Base-by-base conservation (phyloP, 2,113 vertebrate species). In the Leucosticte australis region DNA sequence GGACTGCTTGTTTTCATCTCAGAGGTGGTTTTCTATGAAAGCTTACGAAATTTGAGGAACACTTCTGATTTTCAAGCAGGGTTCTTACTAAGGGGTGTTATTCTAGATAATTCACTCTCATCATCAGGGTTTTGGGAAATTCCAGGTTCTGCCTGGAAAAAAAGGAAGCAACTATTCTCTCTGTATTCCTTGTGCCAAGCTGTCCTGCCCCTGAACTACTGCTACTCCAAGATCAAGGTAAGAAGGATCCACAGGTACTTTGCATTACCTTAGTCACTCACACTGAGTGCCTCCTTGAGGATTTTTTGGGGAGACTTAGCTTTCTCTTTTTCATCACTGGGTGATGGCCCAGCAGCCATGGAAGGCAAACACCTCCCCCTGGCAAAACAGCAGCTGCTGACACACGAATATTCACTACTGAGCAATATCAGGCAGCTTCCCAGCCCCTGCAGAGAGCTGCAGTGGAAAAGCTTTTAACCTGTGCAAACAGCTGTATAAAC, bases 281-380 rank as follows among this genome's bases (percentile, higher is more conserved):
- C 62, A 46, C 0, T 11, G 62, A 69, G 27, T 46, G 14, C 52
- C 8, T 68, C 6, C 42, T 30, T 17, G 21, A 24, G 42, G 30
- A 20, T 13, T 47, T 73, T 21, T 78, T 0, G 0, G 11, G 27
- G 4, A 62, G 3, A 52, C 3, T 4, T 42, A 87, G 31, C 31
- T 81, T 75, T 65, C 22, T 46, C 26, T 44, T 90, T 71, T 67
- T 60, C 41, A 57, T 15, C 49, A 23, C 28, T 37, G 42, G 20
- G 37, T 31, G 59, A 22, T n/a, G 89, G 59, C 33, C 15, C 62
- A 75, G 42, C 24, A 74, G 26, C 21, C 20, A 5, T 0, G 28
- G 27, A 53, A 57, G 23, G 68, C 55, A 92, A 73, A 73, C 22
- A 39, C 21, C 37, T 80, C 15, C 5, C 22, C 13, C 50, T 44